Evolutionary conservation across 2,888 invertebrate species (phyloP).

Genomic region (Pandemis corylana): DNA sequence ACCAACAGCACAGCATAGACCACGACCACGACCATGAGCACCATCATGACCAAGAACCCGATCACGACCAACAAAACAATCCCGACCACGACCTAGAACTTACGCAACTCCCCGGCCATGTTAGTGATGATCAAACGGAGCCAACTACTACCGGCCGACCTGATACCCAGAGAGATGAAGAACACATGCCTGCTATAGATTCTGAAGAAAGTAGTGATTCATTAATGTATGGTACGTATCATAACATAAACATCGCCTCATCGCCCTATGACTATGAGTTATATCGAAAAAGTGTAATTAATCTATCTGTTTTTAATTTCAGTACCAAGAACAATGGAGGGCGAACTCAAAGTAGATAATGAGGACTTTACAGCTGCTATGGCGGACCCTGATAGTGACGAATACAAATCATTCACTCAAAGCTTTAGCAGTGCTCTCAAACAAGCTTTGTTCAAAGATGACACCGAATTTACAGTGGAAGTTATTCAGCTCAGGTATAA

Average conservation of each 20-base stretch:
- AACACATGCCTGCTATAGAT: slow-evolving; percentile 53
- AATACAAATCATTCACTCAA: slow-evolving; percentile 85
- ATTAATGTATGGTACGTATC: slow-evolving; percentile 80
- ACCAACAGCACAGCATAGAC: slow-evolving; percentile 50
- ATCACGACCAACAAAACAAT: slow-evolving; percentile 44
- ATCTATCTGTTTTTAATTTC: slow-evolving; percentile 49
- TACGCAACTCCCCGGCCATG: slow-evolving; percentile 48
- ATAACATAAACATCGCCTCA: not conserved
- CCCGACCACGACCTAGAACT: slow-evolving; percentile 50
- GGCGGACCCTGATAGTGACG: slow-evolving; percentile 85
- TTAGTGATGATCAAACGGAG: slow-evolving; percentile 37
- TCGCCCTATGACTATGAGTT: not conserved
- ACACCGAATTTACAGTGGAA: slow-evolving; percentile 85
- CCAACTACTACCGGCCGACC: slow-evolving; percentile 48
- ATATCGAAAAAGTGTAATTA: not conserved
- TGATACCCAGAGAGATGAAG: slow-evolving; percentile 61
- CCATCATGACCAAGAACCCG: slow-evolving; percentile 49
- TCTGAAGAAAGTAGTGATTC: slow-evolving; percentile 76
- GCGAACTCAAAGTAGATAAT: slow-evolving; percentile 87
- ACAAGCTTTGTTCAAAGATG: slow-evolving; percentile 82
- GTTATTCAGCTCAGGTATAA: slow-evolving; percentile 86
- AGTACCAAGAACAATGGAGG: slow-evolving; percentile 90
- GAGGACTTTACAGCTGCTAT: slow-evolving; percentile 86
- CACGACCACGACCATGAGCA: slow-evolving; percentile 50
- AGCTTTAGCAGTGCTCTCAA: slow-evolving; percentile 86